phyloP scores from a whole-genome alignment of 2,888 invertebrate genomes.

The Lordiphosa andalusiaca region DNA sequence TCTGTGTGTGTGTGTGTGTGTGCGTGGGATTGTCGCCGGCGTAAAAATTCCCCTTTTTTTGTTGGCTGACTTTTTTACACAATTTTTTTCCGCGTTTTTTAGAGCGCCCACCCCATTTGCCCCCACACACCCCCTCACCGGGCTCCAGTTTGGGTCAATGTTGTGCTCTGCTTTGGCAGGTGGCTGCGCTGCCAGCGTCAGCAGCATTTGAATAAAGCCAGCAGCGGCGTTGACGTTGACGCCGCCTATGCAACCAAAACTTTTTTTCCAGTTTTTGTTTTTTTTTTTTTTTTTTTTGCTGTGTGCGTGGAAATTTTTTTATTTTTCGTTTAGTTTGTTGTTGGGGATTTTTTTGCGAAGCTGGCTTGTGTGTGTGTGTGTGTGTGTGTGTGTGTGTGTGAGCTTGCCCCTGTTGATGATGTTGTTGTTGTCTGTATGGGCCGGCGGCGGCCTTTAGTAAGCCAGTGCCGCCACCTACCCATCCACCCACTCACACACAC shows the following conservation, averaged over 20 bases:
- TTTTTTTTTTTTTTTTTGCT: conserved; percentile 18
- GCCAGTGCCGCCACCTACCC: conserved; percentile 52
- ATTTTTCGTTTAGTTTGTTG: conserved; percentile 56
- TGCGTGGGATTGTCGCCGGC: conserved; percentile 52
- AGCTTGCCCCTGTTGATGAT: conserved; percentile 35
- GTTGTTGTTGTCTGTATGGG: conserved; percentile 49
- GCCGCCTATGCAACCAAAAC: conserved; percentile 72
- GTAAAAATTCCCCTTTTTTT: conserved; percentile 67
- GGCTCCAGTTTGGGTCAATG: conserved; percentile 71
- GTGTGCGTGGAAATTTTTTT: conserved; percentile 54
- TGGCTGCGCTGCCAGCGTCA: conserved; percentile 60
- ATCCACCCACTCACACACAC: conserved; percentile 28
- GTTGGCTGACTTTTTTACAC: conserved; percentile 50
- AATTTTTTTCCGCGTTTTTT: conserved; percentile 70
- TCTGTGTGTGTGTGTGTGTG: conserved; percentile 22
- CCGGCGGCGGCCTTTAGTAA: conserved; percentile 74
- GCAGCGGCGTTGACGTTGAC: conserved; percentile 50
- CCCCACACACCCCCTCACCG: conserved; percentile 41
- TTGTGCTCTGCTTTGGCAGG: conserved; percentile 69
- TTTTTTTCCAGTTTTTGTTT: conserved; percentile 29
- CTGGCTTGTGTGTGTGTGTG: conserved; percentile 34
- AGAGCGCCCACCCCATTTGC: conserved; percentile 47
- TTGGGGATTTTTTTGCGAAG: conserved; percentile 58
- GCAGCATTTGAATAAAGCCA: conserved; percentile 72
- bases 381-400: conserved; percentile 44